Conservation (phyloP, 2,888 invertebrate genomes). For the Metacarcinus magister region DNA sequence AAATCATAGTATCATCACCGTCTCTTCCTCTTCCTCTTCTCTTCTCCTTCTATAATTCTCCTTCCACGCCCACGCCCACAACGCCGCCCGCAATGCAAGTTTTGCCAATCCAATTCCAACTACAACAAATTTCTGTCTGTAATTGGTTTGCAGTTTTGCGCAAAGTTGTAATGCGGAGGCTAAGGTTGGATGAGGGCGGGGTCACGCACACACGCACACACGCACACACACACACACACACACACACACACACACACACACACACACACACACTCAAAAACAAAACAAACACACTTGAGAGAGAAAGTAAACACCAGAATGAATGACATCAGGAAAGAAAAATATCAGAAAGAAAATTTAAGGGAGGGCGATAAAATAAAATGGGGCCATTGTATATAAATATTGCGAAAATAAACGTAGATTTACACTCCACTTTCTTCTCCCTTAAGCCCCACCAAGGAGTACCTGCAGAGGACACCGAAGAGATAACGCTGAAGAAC, state of each 20-base stretch:
- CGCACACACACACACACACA: neutral
- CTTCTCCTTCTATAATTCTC: neutral
- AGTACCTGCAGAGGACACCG: neutral
- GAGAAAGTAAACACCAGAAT: too few species aligned
- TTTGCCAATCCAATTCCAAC: constrained; percentile 41
- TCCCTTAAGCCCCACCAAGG: neutral
- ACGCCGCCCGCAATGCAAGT: constrained; percentile 39
- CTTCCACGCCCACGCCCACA: neutral
- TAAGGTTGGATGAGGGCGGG: constrained; percentile 1
- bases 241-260: neutral
- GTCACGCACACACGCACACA: too few species aligned
- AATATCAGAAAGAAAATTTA: neutral
- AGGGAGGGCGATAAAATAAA: neutral
- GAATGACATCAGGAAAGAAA: neutral
- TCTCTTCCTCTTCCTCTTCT: neutral
- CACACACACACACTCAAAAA: neutral
- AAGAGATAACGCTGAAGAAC: neutral
- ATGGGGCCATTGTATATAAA: neutral
- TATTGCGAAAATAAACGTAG: neutral
- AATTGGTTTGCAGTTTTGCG: constrained; percentile 54
- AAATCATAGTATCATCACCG: neutral
- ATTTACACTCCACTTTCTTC: neutral
- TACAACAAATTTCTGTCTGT: constrained; percentile 22
- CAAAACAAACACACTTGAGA: neutral
- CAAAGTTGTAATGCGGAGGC: neutral